A percentile compares a stretch with the other conserved stretches of the same genome.
phyloP scores from a whole-genome alignment of 2,888 invertebrate species.

The Linnaemya vulpina region DNA sequence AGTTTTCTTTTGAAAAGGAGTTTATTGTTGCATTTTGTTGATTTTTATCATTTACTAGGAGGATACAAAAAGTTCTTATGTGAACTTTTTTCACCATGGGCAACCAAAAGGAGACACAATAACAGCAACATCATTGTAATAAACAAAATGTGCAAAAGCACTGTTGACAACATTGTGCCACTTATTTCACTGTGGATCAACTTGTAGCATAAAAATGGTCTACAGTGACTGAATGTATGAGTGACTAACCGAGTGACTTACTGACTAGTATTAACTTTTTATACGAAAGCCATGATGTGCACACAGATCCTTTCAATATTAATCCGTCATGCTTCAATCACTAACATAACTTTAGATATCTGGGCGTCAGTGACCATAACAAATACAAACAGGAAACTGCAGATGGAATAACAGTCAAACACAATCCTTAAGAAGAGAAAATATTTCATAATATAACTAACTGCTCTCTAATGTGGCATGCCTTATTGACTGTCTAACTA shows the following conservation, averaged over 20 bases:
- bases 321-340: constrained; percentile 25
- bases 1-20: constrained; percentile 41
- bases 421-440: constrained; percentile 32
- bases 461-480: constrained; percentile 58
- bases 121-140: constrained; percentile 15
- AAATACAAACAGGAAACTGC: constrained; percentile 22
- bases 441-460: constrained; percentile 45
- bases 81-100: constrained; percentile 7
- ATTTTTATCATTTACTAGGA: constrained; percentile 66
- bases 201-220: constrained; percentile 11
- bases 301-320: constrained; percentile 1
- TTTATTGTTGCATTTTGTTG: constrained; percentile 60
- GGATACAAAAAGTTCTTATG: constrained; percentile 49
- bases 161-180: constrained; percentile 22
- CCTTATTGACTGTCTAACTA: constrained; percentile 57
- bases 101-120: constrained; percentile 21
- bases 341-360: constrained; percentile 48
- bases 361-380: constrained; percentile 49
- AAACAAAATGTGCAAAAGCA: constrained; percentile 37
- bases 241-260: constrained; percentile 24
- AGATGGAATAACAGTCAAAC: not conserved
- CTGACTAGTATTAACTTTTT: constrained; percentile 7
- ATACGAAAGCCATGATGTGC: not conserved
- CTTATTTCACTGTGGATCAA: constrained; percentile 4
- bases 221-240: constrained; percentile 27